Evolutionary conservation across 2,888 invertebrate genomes (phyloP), one percentile per base, ranked within the genome.

Genomic region (Cylloceria caligata): DNA sequence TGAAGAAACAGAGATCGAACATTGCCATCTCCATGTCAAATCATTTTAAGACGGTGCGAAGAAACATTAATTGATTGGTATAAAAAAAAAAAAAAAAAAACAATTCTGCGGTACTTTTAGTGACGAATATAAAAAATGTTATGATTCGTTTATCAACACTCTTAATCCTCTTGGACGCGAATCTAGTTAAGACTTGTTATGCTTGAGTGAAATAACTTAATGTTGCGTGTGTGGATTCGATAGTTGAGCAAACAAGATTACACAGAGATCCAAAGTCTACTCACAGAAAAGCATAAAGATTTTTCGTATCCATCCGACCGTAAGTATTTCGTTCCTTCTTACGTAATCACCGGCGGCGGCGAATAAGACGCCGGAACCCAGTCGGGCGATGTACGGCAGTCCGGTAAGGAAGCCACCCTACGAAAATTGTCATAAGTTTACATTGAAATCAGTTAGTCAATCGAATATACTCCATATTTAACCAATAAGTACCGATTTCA

Each of bases 361-460:
- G 89, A 97, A 97, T 64, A 95, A 93, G 64, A 96, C 95, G 3
- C 96, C 96, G 67, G 95, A 93, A 24, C 96, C 90, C 81, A 97
- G 92, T 87, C 97, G 94, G 0, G 96, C 96, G 69, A 97, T 94
- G 87, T 97, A 96, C 0, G 97, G 97, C 73, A 96, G 90, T 6
- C 96, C 95, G 11, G 96, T 96, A 76, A 97, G 93, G 11, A 95
- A 94, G 42, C 97, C 97, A 52, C 96, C 96, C 83, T 96, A 57
- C n/a, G 19, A 55, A 55, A 57, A 49, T 11, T 7, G 11, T 49
- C 49, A 49, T 49, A 9, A 24, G 21, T 21, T 49, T 24, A 11
- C 24, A 49, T 49, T 1, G 1, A 55, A 27, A 27, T 16, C 64
- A 36, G n/a, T 27, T 16, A 4, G 19, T 13, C 7, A 42, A 13